phyloP scores from a whole-genome alignment of 2,888 invertebrate species.

The Drosophila ustulata region DNA sequence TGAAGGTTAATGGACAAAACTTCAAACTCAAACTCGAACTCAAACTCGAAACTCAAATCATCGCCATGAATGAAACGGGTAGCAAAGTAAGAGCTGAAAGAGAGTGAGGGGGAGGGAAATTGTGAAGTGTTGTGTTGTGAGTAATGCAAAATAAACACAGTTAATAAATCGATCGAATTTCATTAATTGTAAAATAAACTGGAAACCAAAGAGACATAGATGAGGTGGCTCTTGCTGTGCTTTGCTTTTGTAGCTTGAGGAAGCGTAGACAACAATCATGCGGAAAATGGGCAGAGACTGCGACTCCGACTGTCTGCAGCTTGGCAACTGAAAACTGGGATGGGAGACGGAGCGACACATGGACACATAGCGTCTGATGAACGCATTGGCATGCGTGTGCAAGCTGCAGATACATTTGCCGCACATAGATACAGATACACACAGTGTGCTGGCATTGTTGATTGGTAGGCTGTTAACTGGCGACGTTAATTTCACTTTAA shows the following conservation, averaged over 20 bases:
- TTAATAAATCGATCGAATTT: slow-evolving; percentile 83
- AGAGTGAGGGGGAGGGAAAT: not conserved
- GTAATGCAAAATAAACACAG: slow-evolving; percentile 58
- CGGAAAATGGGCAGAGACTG: slow-evolving; percentile 63
- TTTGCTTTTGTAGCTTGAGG: slow-evolving; percentile 50
- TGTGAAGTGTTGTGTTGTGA: slow-evolving; percentile 17
- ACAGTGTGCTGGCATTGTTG: slow-evolving; percentile 71
- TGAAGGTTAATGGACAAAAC: slow-evolving; percentile 78
- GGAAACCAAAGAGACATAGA: slow-evolving; percentile 32
- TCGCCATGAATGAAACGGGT: slow-evolving; percentile 8
- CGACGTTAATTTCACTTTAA: slow-evolving; percentile 82
- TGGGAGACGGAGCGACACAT: slow-evolving; percentile 16
- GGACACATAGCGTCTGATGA: slow-evolving; percentile 16
- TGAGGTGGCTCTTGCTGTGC: slow-evolving; percentile 28
- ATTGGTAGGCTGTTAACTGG: slow-evolving; percentile 73
- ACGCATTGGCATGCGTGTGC: slow-evolving; percentile 35
- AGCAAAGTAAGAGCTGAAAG: not conserved
- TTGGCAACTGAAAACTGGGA: slow-evolving; percentile 49
- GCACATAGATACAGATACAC: slow-evolving; percentile 16
- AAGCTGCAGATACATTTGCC: slow-evolving; percentile 17
- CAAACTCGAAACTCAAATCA: slow-evolving; percentile 35
- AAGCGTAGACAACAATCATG: slow-evolving; percentile 67
- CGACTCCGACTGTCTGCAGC: slow-evolving; percentile 18
- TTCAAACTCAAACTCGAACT: slow-evolving; percentile 45
- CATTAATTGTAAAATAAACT: slow-evolving; percentile 81